These are phyloP conservation scores for Drosophila sp. DNA, from an alignment of 1,140 invertebrate species.

Conservation along the genomic window DNA sequence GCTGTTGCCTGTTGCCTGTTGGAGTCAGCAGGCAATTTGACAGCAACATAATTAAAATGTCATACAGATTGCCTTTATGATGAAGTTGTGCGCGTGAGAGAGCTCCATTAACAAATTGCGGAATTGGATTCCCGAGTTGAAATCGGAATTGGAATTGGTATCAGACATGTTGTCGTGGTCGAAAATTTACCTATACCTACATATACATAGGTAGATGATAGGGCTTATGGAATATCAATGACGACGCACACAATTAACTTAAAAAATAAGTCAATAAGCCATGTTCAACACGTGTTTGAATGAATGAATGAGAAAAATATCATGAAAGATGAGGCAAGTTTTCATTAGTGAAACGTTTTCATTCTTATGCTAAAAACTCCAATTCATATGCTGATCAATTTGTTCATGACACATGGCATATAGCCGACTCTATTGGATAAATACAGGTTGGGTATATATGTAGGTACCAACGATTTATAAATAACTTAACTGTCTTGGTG, in stretches of 20 bases:
- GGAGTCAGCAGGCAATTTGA: conserved; percentile 50
- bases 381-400: conserved; percentile 77
- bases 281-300: conserved; percentile 63
- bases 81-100: conserved; percentile 55
- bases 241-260: conserved; percentile 18
- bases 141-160: conserved; percentile 32
- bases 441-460: conserved; percentile 31
- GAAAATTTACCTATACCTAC: not conserved
- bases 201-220: conserved; percentile 23
- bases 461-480: conserved; percentile 24
- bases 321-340: conserved; percentile 56
- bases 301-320: conserved; percentile 55
- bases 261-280: conserved; percentile 65
- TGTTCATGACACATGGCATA: conserved; percentile 45
- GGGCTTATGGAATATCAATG: conserved; percentile 5
- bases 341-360: conserved; percentile 77
- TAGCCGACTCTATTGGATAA: conserved; percentile 12
- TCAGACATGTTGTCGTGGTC: not conserved
- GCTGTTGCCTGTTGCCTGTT: conserved; percentile 14
- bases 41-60: conserved; percentile 80
- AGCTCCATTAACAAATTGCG: conserved; percentile 68
- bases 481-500: conserved; percentile 9
- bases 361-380: conserved; percentile 71
- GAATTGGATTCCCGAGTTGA: conserved; percentile 28
- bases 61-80: conserved; percentile 57